Conservation (phyloP, 2,888 invertebrate genomes). For the Meandrusa payeni region DNA sequence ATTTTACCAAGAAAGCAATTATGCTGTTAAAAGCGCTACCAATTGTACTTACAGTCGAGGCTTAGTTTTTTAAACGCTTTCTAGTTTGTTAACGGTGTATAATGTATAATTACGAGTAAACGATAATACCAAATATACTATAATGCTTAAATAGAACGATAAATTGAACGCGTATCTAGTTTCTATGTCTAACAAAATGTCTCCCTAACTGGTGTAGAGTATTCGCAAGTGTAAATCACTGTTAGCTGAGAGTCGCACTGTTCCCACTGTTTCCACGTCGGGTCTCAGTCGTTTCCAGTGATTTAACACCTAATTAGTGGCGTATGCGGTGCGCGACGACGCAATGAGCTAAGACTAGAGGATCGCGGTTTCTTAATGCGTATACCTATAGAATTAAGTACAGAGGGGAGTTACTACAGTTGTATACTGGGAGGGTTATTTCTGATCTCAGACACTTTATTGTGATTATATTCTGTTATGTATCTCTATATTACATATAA, state of each 20-base stretch:
- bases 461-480: too few relatives aligned
- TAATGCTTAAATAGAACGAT: too few relatives aligned
- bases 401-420: not conserved
- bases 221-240: slow-evolving; percentile 67
- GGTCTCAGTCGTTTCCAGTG: slow-evolving; percentile 61
- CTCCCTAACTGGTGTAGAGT: slow-evolving; percentile 38
- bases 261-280: slow-evolving; percentile 41
- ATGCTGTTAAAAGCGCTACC: too few relatives aligned
- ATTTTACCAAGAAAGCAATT: too few relatives aligned
- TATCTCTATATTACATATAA: too few relatives aligned
- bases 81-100: too few relatives aligned
- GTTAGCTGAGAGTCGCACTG: slow-evolving; percentile 51
- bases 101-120: too few relatives aligned
- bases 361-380: slow-evolving; percentile 21
- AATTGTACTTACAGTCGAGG: too few relatives aligned
- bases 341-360: slow-evolving; percentile 36
- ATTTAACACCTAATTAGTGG: slow-evolving; percentile 78
- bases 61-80: too few relatives aligned
- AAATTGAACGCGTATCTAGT: not conserved
- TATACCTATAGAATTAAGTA: slow-evolving; percentile 3
- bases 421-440: too few relatives aligned
- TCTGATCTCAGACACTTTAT: too few relatives aligned
- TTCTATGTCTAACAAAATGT: slow-evolving; percentile 21
- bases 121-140: too few relatives aligned
- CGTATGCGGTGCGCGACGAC: slow-evolving; percentile 35